Evolutionary conservation across 2,113 vertebrate species (phyloP).

Genomic region (Prunella himalayana): DNA sequence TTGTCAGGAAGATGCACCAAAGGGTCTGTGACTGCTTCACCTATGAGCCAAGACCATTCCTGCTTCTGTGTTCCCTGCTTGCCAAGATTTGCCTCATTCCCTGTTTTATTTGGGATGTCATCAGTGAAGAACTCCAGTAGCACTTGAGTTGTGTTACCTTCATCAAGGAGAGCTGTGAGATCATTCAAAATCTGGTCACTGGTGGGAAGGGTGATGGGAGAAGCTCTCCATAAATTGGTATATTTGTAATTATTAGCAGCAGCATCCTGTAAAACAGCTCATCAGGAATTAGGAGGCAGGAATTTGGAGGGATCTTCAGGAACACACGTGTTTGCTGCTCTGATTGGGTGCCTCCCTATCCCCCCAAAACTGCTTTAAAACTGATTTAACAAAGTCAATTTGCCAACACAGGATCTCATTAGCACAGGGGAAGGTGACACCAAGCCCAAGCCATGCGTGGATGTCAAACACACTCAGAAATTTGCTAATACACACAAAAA

Average conservation of each 20-base stretch:
- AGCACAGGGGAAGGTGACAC: not conserved
- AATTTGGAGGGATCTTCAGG: not conserved
- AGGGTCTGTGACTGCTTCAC: not conserved
- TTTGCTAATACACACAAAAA: not conserved
- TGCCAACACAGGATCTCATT: not conserved
- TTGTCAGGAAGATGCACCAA: not conserved
- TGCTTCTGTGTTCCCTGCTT: rapidly evolving
- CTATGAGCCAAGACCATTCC: rapidly evolving
- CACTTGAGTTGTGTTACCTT: not conserved
- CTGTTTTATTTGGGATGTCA: not conserved
- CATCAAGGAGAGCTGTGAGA: not conserved
- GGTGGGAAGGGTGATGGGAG: not conserved
- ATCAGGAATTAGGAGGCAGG: not conserved
- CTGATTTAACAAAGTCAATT: rapidly evolving
- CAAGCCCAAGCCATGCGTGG: not conserved
- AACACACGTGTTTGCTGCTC: not conserved
- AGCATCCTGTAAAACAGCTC: not conserved
- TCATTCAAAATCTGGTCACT: rapidly evolving
- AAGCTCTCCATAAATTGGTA: not conserved
- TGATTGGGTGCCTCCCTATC: not conserved
- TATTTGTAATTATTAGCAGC: not conserved
- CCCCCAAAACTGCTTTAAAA: not conserved
- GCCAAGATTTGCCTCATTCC: not conserved
- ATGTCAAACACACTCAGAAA: not conserved
- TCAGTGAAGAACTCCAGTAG: rapidly evolving